Evolutionary conservation across 2,797 vertebrate species (phyloP).

Genomic region (Bovichtus variegatus): DNA sequence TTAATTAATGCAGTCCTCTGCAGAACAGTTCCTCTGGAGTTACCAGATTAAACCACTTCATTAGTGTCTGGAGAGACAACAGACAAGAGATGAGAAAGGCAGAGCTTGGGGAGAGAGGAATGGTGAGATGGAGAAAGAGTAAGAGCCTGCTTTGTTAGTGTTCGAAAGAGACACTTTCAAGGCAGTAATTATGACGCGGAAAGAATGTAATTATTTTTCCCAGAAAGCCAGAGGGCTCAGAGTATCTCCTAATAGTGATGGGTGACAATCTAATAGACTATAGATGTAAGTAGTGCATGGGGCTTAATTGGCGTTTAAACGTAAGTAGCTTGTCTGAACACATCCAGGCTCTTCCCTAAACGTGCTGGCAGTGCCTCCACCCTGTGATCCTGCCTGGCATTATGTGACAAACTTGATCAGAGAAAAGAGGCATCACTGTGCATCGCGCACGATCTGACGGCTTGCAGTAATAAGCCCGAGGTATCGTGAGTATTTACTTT

Average conservation of each 20-base stretch:
- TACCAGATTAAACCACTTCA: conserved; percentile 77
- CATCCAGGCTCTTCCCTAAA: conserved; percentile 53
- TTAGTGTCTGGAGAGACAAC: conserved; percentile 77
- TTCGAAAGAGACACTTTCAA: conserved; percentile 76
- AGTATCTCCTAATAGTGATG: conserved; percentile 75
- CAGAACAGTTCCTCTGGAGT: conserved; percentile 71
- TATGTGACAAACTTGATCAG: conserved; percentile 74
- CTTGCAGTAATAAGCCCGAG: conserved; percentile 56
- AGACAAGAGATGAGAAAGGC: conserved; percentile 64
- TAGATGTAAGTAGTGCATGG: conserved; percentile 57
- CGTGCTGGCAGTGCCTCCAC: conserved; percentile 33
- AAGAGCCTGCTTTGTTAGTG: conserved; percentile 67
- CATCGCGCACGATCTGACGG: conserved; percentile 56
- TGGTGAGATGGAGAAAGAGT: conserved; percentile 34
- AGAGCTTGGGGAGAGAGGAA: conserved; percentile 54
- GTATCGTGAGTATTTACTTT: conserved; percentile 32
- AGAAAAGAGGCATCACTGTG: conserved; percentile 36
- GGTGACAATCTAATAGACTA: conserved; percentile 78
- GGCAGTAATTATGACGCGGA: conserved; percentile 78
- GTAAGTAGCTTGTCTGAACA: conserved; percentile 70
- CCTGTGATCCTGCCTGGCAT: conserved; percentile 63
- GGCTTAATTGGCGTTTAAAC: conserved; percentile 76
- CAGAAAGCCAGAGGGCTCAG: conserved; percentile 71
- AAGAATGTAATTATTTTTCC: conserved; percentile 80
- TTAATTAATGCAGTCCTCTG: conserved; percentile 69